Evolutionary conservation across 2,113 vertebrate species (phyloP).

Genomic region (Ictalurus furcatus): DNA sequence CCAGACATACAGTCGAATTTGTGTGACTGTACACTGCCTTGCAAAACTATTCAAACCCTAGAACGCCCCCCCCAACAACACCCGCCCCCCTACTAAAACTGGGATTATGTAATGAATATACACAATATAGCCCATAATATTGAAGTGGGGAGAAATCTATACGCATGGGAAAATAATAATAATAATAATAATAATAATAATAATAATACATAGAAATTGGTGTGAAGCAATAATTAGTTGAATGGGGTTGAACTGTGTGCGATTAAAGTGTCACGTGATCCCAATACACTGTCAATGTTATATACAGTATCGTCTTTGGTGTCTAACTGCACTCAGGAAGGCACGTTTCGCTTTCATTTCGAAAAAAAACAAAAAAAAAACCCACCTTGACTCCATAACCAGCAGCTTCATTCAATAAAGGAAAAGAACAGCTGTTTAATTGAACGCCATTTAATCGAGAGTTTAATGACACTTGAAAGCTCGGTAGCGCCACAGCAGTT

Average conservation of each 20-base stretch:
- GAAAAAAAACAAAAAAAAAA: no score
- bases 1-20: neutral
- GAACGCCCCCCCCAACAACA: no score
- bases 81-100: no score
- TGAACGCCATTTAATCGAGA: slow-evolving; percentile 3
- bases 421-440: slow-evolving; percentile 25
- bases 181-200: no score
- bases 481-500: slow-evolving; percentile 1
- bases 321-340: neutral
- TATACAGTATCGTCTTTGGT: neutral
- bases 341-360: neutral
- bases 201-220: neutral
- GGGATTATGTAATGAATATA: no score
- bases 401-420: neutral
- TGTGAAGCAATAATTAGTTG: neutral
- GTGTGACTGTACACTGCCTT: no score
- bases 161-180: no score
- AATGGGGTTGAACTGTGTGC: neutral
- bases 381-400: neutral
- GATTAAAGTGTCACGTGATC: neutral
- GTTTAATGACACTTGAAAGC: slow-evolving; percentile 30
- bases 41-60: no score
- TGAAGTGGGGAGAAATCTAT: no score
- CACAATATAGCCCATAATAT: no score
- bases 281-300: neutral